A percentile compares a stretch with the other conserved stretches of the same genome.
phyloP scores from a whole-genome alignment of 2,888 invertebrate species.

The Lagria hirta region DNA sequence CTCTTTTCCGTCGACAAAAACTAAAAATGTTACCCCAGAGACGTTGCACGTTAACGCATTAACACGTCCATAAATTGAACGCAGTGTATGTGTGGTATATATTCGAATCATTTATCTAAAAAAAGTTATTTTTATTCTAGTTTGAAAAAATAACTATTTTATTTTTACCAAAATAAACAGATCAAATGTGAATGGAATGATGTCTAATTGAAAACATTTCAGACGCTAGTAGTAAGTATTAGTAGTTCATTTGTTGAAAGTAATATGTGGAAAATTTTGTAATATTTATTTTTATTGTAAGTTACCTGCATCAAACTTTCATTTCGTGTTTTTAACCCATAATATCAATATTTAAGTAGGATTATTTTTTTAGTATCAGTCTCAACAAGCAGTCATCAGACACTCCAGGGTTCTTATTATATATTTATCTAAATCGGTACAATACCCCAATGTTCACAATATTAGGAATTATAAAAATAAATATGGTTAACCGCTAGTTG shows the following conservation, averaged over 20 bases:
- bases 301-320: conserved; percentile 29
- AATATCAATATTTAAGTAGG: conserved; percentile 37
- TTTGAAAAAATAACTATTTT: conserved; percentile 4
- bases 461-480: conserved; percentile 45
- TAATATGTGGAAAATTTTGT: conserved; percentile 16
- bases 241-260: conserved; percentile 3
- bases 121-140: conserved; percentile 10
- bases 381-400: conserved; percentile 39
- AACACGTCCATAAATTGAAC: conserved; percentile 18
- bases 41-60: conserved; percentile 23
- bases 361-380: conserved; percentile 42
- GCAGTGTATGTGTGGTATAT: conserved; percentile 5
- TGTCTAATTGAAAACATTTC: conserved; percentile 4
- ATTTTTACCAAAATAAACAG: conserved; percentile 11
- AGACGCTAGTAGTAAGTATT: conserved; percentile 2
- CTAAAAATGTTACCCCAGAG: conserved; percentile 35
- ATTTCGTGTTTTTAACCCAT: conserved; percentile 34
- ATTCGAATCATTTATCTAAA: background rate
- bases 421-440: conserved; percentile 39
- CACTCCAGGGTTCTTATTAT: conserved; percentile 34
- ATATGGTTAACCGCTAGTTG: conserved; percentile 41
- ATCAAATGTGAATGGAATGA: conserved; percentile 4
- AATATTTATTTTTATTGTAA: conserved; percentile 29
- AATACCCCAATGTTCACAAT: conserved; percentile 45
- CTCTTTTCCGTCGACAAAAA: conserved; percentile 29